Evolutionary conservation across 2,113 vertebrate genomes (phyloP).

Genomic region (Octodon degus): DNA sequence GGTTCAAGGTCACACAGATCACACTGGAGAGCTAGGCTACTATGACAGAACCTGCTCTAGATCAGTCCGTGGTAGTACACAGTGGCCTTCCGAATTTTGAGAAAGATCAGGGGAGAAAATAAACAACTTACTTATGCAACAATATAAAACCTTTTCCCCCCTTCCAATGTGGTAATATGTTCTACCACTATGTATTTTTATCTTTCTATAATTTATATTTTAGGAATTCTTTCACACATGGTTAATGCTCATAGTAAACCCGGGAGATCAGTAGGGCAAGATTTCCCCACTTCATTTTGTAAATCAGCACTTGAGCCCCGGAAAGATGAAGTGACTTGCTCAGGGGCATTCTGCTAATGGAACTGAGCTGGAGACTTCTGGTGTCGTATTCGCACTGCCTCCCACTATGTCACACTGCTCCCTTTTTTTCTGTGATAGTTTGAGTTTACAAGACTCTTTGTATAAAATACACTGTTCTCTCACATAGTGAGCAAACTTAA

Average conservation of each 20-base stretch:
- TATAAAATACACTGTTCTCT: not conserved
- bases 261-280: not conserved
- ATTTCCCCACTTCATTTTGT: not conserved
- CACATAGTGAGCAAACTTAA: not conserved
- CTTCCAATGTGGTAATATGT: not conserved
- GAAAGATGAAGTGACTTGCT: slow-evolving; percentile 1
- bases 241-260: not conserved
- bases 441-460: not conserved
- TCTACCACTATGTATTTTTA: not conserved
- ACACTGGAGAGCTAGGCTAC: not conserved
- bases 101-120: slow-evolving; percentile 45
- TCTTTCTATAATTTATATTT: not conserved
- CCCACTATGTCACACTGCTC: no score
- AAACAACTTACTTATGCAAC: slow-evolving; percentile 28
- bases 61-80: not conserved
- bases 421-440: not conserved
- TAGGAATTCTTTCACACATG: not conserved
- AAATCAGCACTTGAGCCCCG: not conserved
- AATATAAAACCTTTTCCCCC: not conserved
- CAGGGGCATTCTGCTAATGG: not conserved
- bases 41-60: not conserved
- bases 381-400: not conserved
- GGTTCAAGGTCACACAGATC: slow-evolving; percentile 22
- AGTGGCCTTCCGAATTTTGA: not conserved
- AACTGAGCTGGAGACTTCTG: not conserved